Evolutionary conservation across 2,113 vertebrate species (phyloP).

Genomic region (Semnopithecus entellus): DNA sequence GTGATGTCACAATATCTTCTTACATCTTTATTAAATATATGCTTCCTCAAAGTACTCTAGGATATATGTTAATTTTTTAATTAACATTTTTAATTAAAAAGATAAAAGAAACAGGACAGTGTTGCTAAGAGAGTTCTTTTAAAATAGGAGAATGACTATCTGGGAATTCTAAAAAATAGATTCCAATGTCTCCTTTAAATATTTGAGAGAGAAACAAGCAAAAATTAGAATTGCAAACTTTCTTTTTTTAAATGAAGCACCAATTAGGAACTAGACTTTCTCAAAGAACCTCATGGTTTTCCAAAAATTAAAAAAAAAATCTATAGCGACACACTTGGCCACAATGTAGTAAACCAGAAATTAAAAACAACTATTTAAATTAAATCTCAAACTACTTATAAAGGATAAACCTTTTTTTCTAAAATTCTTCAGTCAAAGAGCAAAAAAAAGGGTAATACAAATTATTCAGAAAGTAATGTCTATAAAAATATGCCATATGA

Average conservation of each 20-base stretch:
- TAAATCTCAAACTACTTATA: neutral
- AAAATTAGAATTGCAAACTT: neutral
- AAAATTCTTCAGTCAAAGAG: neutral
- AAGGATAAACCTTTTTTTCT: neutral
- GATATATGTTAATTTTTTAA: neutral
- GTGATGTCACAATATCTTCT: no score
- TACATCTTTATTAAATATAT: no score
- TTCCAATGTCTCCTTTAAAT: neutral
- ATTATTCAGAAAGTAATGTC: neutral
- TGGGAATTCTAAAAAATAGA: neutral
- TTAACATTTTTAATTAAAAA: neutral
- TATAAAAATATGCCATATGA: neutral
- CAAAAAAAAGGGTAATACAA: neutral
- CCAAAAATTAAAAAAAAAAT: neutral
- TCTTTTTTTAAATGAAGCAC: neutral
- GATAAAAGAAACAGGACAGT: neutral
- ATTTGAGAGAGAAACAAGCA: neutral
- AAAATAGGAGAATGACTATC: neutral
- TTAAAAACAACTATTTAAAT: neutral
- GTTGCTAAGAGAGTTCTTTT: neutral
- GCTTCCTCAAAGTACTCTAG: no score
- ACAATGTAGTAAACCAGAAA: neutral
- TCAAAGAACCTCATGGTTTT: slow-evolving; percentile 16
- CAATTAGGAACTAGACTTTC: neutral
- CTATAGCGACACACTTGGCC: neutral